Evolutionary conservation across 2,797 vertebrate genomes (phyloP), one percentile per base, ranked within the genome.

Genomic region (Orientallactaga sibirica): DNA sequence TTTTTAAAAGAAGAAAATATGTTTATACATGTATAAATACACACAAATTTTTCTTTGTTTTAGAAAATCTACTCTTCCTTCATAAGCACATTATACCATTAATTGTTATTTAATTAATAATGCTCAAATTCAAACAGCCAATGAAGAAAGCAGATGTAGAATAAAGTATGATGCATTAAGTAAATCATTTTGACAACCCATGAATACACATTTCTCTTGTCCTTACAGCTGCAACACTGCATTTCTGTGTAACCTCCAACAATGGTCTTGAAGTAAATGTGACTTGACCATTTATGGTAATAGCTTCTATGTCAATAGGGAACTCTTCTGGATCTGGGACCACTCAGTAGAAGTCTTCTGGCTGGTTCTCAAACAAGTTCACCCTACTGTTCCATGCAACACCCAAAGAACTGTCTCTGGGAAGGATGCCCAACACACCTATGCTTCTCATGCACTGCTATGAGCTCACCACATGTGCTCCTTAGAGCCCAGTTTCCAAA

Each of bases 71-170:
- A 71, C 7, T 61, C 43, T 74, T 12, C 33, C 29, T 86, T 91
- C 18, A 86, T 85, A 12, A 81, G 25, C 78, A 91, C 1, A 62
- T 10, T 58, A 27, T 85, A 80, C 62, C 22, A 82, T 33, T 90
- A 74, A 68, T 88, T 92, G 62, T 73, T 16, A 64, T 74, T 94
- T 86, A 84, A 76, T 79, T 90, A 70, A 86, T 64, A 76, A 55
- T 71, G 19, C 62, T 86, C 29, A 88, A 68, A 88, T 76, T 29
- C n/a, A 83, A 86, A 82, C 7, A 55, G 27, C 58, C 16, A 87
- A 85, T 25, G 48, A 64, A 83, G 37, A 88, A 89, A 89, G 43
- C 3, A 24, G 6, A 71, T n/a, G 41, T 4, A 43, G 25, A 85
- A 81, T 70, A 14, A 24, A 5, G 11, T 55, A 87, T n/a, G 58